Evolutionary conservation across 2,888 invertebrate genomes (phyloP), one percentile per base, ranked within the genome.

Genomic region (Chydorus sphaericus): DNA sequence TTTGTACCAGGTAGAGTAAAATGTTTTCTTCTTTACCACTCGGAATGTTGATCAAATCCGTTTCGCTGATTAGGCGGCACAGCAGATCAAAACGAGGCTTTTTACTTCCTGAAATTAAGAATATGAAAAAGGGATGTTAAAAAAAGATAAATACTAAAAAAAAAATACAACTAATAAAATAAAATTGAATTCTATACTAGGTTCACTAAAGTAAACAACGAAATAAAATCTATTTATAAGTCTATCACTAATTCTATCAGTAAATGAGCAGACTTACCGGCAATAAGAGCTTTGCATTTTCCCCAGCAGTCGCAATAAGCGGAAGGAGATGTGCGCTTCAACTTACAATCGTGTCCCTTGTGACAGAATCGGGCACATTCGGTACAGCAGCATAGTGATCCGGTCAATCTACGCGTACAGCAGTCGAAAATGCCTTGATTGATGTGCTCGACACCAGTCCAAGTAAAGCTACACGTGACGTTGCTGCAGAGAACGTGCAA

Each of bases 261-360:
- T n/a, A n/a, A n/a, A n/a, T n/a, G n/a, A n/a, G n/a, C n/a, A 7
- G 20, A 20, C 20, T 44, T 14, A 44, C 44, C 62, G 84, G 57
- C 86, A 26, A 97, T 86, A 16, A 98, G 74, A 2, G 97, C 93
- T 66, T 92, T 91, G 70, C 98, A 97, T 69, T 96, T 97, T 71
- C 98, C 97, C 98, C 98, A 98, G 68, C 98, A 98, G 71, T 99
- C 98, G 70, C 98, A 99, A 67, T 99, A 98, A 0, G 98, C 98
- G 1, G 98, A 98, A 0, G 98, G 98, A 0, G 94, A 93, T 0
- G 96, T 96, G 59, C 85, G 80, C 70, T 98, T 98, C 58, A 98
- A 71, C 69, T 94, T 94, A 67, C 92, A 92, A 66, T 92, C 91
- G 66, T 92, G 92, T 14, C 96, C 92, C 62, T 96, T 90, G 70